Conservation (phyloP, 2,888 invertebrate species). For the Norana najaformis region DNA sequence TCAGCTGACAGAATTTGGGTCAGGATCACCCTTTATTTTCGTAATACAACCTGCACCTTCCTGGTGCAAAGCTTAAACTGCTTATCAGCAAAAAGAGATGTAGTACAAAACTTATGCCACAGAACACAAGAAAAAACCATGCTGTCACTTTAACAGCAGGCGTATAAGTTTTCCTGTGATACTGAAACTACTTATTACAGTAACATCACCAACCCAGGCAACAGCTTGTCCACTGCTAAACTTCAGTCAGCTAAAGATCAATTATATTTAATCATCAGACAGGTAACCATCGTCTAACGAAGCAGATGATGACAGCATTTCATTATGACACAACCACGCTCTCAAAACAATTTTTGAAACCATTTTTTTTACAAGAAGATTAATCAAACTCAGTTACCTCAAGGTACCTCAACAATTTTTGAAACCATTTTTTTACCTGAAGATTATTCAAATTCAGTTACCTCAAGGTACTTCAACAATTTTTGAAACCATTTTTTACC, state of each 20-base stretch:
- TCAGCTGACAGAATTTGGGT: not conserved
- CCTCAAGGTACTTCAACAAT: too few species aligned
- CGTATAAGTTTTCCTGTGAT: not conserved
- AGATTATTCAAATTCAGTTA: too few species aligned
- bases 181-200: not conserved
- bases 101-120: not conserved
- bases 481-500: too few species aligned
- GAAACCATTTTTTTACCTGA: too few species aligned
- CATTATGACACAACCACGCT: too few species aligned
- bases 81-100: not conserved
- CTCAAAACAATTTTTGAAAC: too few species aligned
- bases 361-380: too few species aligned
- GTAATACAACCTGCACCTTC: not conserved
- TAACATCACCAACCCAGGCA: not conserved
- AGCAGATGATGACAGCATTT: too few species aligned
- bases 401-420: too few species aligned
- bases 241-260: not conserved
- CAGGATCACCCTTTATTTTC: not conserved
- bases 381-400: too few species aligned
- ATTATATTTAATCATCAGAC: not conserved
- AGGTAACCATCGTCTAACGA: not conserved
- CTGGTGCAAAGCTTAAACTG: not conserved
- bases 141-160: not conserved
- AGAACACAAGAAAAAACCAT: not conserved
- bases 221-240: not conserved